Base-by-base conservation (phyloP, 2,113 vertebrate genomes). In the Gambusia holbrooki region DNA sequence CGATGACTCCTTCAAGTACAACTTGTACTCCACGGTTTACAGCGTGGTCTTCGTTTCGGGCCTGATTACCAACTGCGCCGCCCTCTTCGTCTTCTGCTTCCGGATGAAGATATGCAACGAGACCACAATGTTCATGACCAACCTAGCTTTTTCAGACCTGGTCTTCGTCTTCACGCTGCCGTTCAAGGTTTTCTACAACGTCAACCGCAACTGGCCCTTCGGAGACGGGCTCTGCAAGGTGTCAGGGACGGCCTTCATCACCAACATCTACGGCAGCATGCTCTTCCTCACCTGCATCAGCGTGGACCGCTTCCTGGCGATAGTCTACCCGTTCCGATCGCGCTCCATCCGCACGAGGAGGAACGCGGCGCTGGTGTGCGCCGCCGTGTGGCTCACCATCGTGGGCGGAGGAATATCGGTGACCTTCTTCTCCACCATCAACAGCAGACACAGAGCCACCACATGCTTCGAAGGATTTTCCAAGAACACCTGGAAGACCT, bases 181-280 rank as follows among this genome's bases (percentile, higher is more conserved):
- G 3, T 99, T 99, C 66, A 99, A 99, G 76, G 98, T 99, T 30
- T 99, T 97, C 90, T 99, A 99, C 86, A 99, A 99, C 13, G 95
- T 99, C 69, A 99, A 97, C 87, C 94, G 96, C 74, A 94, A 99
- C 73, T 99, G 98, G 98, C 98, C 97, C 1, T 99, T 99, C 0
- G 98, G 98, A n/a, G 98, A 99, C 5, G 95, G 92, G 13, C 92
- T 99, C 51, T 99, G 98, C 89, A 99, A 97, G 90, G 95, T 99
- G 25, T 99, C 98, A 0, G 98, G 98, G 6, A 98, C 97, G 0
- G 98, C 97, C 1, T 99, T 99, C 77, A 96, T 99, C 90, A 98
- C 97, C 48, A 99, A 99, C 87, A 99, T 99, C 90, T 99, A 99
- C 0, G 98, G 98, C 77, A 99, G 97, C 93, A 99, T 99, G 97